Base-by-base conservation (phyloP, 2,113 vertebrate species). In the Sinocyclocheilus grahami region DNA sequence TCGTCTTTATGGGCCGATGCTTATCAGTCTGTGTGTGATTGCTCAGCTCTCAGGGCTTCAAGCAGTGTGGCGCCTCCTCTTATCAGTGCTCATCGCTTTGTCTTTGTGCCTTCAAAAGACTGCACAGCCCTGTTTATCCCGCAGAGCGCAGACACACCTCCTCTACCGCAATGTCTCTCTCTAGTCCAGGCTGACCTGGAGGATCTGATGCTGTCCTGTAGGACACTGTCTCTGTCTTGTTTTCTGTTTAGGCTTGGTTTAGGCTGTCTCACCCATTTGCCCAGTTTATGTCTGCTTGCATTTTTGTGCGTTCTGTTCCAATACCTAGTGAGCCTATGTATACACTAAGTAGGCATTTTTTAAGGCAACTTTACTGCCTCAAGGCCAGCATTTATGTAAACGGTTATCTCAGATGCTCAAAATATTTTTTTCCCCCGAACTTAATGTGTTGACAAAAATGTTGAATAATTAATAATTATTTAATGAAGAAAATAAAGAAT, bases 11-110 rank as follows among this genome's bases (percentile, higher is more conserved):
- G 88, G 92, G 92, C 93, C 92, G 95, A 96, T 96, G 91, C 91
- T 96, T 97, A 96, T 97, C 95, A 92, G 87, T 62, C 86, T 90
- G 75, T 90, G 93, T 92, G 93, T 92, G 92, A 94, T 94, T 93
- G 93, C 93, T 93, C 90, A 89, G 93, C 94, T 93, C 96, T 95
- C 90, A 90, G 95, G 95, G 94, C 94, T 94, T 85, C 58, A 84
- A 89, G 91, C 89, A 82, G 33, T 6, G 69, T 96, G 96, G 96
- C 93, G 93, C 95, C 96, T 93, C 88, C 75, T 92, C 92, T 97
- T 96, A 96, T 95, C 95, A 90, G 88, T 84, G 90, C 92, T 91
- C 92, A 96, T 96, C 95, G 67, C 94, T 95, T 94, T 94, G 93
- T 95, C 93, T 93, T 95, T 94, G 93, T 94, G 93, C 91, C 92